Percentiles rank a stretch among this genome's conserved stretches.
Evolutionary conservation across 2,888 invertebrate genomes (phyloP).

Genomic region (Anoplius nigerrimus): DNA sequence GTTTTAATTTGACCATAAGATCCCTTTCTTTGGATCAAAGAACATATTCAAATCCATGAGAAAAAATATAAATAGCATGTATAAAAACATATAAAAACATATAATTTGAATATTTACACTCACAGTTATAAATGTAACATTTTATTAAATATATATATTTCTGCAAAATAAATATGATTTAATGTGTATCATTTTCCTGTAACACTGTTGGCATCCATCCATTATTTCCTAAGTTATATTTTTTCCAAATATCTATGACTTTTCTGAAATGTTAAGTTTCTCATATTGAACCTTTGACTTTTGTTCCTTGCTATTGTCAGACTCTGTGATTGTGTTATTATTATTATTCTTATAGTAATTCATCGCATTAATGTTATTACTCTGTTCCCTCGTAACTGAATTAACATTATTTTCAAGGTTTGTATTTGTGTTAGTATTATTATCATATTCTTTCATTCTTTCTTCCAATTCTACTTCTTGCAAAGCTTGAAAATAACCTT

Average conservation of each 20-base stretch:
- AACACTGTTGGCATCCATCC: background rate
- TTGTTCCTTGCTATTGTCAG: too few species aligned
- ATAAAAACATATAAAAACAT: background rate
- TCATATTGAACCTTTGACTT: slow-evolving; percentile 1
- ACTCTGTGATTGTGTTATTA: too few species aligned
- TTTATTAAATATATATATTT: background rate
- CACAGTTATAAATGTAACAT: slow-evolving; percentile 3
- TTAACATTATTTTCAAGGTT: too few species aligned
- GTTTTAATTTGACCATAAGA: too few species aligned
- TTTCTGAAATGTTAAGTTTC: slow-evolving; percentile 14
- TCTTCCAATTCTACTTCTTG: slow-evolving; percentile 38
- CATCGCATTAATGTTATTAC: slow-evolving; percentile 6
- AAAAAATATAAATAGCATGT: background rate
- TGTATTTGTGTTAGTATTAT: too few species aligned
- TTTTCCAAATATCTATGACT: background rate
- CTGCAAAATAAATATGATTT: background rate
- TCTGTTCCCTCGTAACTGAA: too few species aligned
- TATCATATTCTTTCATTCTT: slow-evolving; percentile 17
- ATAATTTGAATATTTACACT: slow-evolving; percentile 6
- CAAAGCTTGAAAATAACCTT: slow-evolving; percentile 75
- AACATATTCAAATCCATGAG: too few species aligned
- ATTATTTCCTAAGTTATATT: background rate
- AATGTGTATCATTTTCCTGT: slow-evolving; percentile 4
- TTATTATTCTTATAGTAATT: too few species aligned
- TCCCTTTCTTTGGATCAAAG: too few species aligned